Evolutionary conservation across 2,888 invertebrate species (phyloP), one percentile per base, ranked within the genome.

Genomic region (Orthosia incerta): DNA sequence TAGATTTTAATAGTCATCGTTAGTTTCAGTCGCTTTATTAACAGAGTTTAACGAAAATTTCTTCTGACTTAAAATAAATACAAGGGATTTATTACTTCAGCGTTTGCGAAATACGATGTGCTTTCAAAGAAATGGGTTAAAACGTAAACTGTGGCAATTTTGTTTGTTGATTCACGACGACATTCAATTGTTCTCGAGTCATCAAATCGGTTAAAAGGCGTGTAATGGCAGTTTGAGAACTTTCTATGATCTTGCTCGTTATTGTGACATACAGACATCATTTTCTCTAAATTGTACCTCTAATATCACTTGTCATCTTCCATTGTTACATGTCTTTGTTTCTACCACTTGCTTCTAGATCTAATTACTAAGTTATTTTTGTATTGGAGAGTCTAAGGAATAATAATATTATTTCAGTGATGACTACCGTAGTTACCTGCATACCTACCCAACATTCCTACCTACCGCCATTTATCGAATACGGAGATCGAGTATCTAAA

Each of bases 191-290:
- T 82, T 73, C 26, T 61, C 55, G 31, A 53, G 39, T 71, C 67
- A 74, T 86, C 82, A 81, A 68, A 61, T 69, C 60, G 13, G 65
- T 74, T 84, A 84, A 84, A 78, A 59, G 74, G 73, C 75, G 79
- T 76, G 57, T 75, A 72, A 84, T 45, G 51, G 64, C 50, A 68
- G 56, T 56, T 46, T 61, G 60, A 51, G 23, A 39, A 76, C 82
- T 81, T 74, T 84, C 78, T 69, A 83, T 63, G 67, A 69, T 82
- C 70, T 63, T 65, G 20, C 60, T 82, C 46, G 56, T 73, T 85
- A 59, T 55, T 67, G 62, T 70, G 56, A 63, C 69, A 46, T 48
- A 80, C 20, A 53, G 50, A 72, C 51, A 31, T 31, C 11, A 50
- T 51, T 56, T 71, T 78, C 62, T 20, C 71, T 50, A 16, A 53